phyloP scores from a whole-genome alignment of 1,140 invertebrate species.

The Formica selysi region DNA sequence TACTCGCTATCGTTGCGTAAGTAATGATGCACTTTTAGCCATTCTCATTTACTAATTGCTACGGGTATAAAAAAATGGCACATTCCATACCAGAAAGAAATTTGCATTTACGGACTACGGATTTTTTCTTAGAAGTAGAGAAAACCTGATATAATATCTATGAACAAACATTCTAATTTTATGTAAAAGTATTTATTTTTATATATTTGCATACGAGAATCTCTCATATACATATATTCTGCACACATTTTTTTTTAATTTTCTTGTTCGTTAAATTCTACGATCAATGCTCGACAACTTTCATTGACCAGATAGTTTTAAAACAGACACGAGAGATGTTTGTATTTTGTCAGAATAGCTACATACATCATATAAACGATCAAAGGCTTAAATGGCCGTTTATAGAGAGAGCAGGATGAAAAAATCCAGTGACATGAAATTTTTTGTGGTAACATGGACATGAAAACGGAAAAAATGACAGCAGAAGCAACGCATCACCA shows the following conservation, averaged over 20 bases:
- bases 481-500: not conserved
- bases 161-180: constrained; percentile 5
- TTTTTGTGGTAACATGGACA: not conserved
- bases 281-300: not conserved
- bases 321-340: not conserved
- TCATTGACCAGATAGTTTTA: not conserved
- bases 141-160: not conserved
- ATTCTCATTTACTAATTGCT: constrained; percentile 48
- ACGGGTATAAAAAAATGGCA: not conserved
- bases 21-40: constrained; percentile 5
- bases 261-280: not conserved
- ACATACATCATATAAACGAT: not conserved
- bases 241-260: not conserved
- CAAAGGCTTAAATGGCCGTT: constrained; percentile 21
- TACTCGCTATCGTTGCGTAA: constrained; percentile 1
- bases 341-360: not conserved
- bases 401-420: not conserved
- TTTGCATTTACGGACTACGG: not conserved
- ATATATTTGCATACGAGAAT: not conserved
- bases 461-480: constrained; percentile 9
- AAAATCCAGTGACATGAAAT: not conserved
- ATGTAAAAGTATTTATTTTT: not conserved
- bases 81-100: not conserved
- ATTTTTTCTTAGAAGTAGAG: not conserved
- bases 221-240: not conserved